Base-by-base conservation (phyloP, 2,888 invertebrate genomes). In the Nudaria mundana region DNA sequence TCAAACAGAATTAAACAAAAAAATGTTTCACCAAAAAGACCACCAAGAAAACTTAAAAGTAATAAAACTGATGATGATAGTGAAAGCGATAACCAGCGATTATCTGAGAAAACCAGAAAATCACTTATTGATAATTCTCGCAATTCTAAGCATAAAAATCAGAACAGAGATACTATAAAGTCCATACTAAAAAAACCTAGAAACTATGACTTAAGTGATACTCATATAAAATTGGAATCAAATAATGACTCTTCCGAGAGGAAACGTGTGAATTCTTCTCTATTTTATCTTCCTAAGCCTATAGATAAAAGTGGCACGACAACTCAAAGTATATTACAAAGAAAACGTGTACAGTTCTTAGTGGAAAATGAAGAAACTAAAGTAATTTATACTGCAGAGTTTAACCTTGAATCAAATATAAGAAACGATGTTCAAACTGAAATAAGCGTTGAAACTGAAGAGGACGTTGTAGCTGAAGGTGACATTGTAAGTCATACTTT, bases 341-440 rank as follows among this genome's bases (percentile, higher is more conserved):
- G 93, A 65, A 94, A 92, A 88, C 92, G 92, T 65, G 94, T 93
- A 46, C 93, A 94, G 72, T 94, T 94, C 83, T 82, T 92, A 64
- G 93, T 93, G 30, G 93, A 92, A 82, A 92, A 90, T 64, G 91
- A 90, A 61, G 87, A 87, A 67, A 86, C 86, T 15, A 87, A 81
- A 62, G 75, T 85, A 5, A 87, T 88, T 40, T 88, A 80, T 45
- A 87, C 88, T n/a, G 88, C 88, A 2, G 87, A 88, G 46, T 73
- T 88, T 36, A 84, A 86, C 44, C 71, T 88, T 37, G 79, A 85
- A 48, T 79, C 79, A 58, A 76, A 67, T 40, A 57, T 65, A n/a
- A 55, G 65, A 5, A 63, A 56, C 31, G 71, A 74, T 40, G 49
- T 64, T 15, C 50, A 68, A n/a, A 57, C 56, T 36, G 65, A 62